Conservation (phyloP, 2,113 vertebrate species). For the Neopipo cinnamomea region DNA sequence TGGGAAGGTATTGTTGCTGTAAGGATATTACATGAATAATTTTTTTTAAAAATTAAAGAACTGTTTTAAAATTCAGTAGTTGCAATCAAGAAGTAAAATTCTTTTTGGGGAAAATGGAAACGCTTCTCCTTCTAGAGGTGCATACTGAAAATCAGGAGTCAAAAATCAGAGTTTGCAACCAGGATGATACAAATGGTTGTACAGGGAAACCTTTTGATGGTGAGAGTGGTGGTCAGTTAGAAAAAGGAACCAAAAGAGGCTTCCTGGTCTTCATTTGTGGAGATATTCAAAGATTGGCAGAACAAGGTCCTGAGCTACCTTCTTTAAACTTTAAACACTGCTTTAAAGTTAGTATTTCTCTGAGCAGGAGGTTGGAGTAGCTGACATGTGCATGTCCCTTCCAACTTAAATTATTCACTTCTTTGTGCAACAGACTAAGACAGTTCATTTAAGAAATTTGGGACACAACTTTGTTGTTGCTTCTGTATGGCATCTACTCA, state of each 20-base stretch:
- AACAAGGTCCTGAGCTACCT: neutral
- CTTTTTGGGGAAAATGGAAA: neutral
- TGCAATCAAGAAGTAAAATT: neutral
- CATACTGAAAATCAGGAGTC: neutral
- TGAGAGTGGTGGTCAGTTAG: neutral
- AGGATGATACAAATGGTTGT: neutral
- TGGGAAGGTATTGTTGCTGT: conserved; percentile 62
- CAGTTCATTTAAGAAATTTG: neutral
- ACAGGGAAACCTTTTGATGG: neutral
- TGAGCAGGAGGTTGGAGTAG: neutral
- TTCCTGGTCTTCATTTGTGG: neutral
- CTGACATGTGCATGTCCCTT: neutral
- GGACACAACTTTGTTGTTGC: neutral
- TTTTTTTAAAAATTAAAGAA: conserved; percentile 27
- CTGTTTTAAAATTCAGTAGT: conserved; percentile 36
- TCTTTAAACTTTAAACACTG: neutral
- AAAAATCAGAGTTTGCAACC: neutral
- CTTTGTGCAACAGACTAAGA: neutral
- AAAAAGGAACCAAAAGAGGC: neutral
- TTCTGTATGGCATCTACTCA: neutral
- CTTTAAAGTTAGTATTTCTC: neutral
- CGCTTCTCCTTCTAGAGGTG: neutral
- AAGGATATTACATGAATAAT: conserved; percentile 48
- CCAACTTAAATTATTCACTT: neutral
- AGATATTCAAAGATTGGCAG: neutral